phyloP scores from a whole-genome alignment of 2,113 vertebrate species.

The Otus sunia region DNA sequence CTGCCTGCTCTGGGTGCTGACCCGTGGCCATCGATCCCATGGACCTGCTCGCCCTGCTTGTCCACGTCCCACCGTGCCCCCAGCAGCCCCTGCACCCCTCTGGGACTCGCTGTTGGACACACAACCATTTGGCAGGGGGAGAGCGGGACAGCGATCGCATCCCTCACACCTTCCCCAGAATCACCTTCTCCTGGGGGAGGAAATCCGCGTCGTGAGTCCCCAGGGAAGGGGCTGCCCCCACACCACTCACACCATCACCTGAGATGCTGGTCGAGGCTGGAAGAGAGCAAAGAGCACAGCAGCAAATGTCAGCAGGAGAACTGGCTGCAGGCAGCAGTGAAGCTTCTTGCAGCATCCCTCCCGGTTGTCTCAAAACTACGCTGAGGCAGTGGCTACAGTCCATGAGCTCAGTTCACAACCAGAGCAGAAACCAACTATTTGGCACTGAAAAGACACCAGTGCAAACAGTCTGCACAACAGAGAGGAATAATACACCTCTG shows the following conservation, averaged over 20 bases:
- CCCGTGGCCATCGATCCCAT: accelerated
- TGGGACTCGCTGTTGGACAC: not conserved
- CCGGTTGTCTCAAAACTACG: not conserved
- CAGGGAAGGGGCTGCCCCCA: not conserved
- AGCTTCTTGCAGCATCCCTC: not conserved
- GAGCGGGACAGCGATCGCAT: not conserved
- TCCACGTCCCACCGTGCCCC: not conserved
- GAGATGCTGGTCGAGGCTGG: not conserved
- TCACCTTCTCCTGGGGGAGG: conserved; percentile 56
- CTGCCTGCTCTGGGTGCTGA: not conserved
- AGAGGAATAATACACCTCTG: not conserved
- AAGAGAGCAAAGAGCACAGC: not conserved
- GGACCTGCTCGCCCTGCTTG: accelerated
- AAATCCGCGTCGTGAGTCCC: not conserved
- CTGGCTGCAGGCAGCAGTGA: not conserved
- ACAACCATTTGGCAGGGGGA: not conserved
- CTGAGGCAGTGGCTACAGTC: not conserved
- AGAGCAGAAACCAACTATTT: not conserved
- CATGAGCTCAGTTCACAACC: accelerated
- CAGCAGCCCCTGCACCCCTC: too few relatives aligned
- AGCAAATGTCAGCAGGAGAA: not conserved
- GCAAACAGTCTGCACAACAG: not conserved
- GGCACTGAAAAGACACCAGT: not conserved
- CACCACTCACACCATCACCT: not conserved
- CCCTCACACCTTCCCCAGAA: not conserved